Conservation (phyloP, 2,888 invertebrate genomes). For the Melinaea menophilus region DNA sequence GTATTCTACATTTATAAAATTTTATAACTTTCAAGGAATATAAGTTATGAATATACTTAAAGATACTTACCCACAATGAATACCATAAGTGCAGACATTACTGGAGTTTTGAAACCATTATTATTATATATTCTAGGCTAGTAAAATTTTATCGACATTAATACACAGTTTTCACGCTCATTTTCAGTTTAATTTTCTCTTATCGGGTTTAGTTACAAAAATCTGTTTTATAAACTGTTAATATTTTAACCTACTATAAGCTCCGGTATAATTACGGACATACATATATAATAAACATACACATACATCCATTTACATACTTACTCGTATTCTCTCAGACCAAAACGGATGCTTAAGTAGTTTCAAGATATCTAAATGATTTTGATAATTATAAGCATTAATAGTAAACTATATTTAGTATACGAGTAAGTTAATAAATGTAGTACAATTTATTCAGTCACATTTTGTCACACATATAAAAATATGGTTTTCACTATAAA, state of each 20-base stretch:
- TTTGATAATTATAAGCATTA: not conserved
- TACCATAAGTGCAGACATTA: slow-evolving; percentile 42
- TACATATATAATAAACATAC: too few species aligned
- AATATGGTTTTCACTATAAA: too few species aligned
- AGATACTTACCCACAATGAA: slow-evolving; percentile 32
- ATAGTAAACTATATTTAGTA: not conserved
- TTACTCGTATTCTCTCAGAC: too few species aligned
- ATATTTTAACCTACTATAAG: slow-evolving; percentile 4
- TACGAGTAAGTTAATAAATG: too few species aligned
- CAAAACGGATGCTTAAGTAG: too few species aligned
- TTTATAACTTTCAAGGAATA: too few species aligned
- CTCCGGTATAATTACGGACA: not conserved
- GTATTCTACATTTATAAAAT: too few species aligned
- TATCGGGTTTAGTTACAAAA: slow-evolving; percentile 43
- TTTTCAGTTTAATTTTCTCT: slow-evolving; percentile 63
- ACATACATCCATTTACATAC: too few species aligned
- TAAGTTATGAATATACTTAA: too few species aligned
- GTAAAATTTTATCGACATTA: slow-evolving; percentile 28
- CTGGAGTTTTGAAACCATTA: slow-evolving; percentile 22
- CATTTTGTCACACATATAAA: too few species aligned
- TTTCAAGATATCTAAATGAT: too few species aligned
- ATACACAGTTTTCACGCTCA: slow-evolving; percentile 51
- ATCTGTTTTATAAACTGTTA: slow-evolving; percentile 1
- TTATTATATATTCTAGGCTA: slow-evolving; percentile 9
- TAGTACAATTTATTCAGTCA: too few species aligned